Evolutionary conservation across 2,797 vertebrate genomes (phyloP).

Genomic region (Pseudomugil gertrudae): DNA sequence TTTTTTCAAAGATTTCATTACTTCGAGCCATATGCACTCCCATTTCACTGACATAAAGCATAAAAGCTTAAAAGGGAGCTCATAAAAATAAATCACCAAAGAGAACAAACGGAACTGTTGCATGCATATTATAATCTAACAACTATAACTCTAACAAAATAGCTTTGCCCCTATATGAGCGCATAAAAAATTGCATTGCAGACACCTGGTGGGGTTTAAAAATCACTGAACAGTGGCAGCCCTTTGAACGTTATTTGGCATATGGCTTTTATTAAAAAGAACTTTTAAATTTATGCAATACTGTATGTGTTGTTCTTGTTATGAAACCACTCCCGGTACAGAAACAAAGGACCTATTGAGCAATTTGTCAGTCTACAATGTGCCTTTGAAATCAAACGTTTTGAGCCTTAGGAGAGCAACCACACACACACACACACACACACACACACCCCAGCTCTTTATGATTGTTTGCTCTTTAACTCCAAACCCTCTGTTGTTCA

Average conservation of each 20-base stretch:
- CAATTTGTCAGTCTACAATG: not conserved
- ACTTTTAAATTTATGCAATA: not conserved
- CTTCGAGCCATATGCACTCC: not conserved
- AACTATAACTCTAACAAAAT: too few relatives aligned
- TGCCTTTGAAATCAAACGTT: conserved; percentile 13
- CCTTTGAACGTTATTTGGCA: conserved; percentile 1
- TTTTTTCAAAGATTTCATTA: not conserved
- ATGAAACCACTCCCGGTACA: not conserved
- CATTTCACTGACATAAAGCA: not conserved
- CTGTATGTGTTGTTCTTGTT: not conserved
- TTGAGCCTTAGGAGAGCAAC: conserved; percentile 11
- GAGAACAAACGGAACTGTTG: not conserved
- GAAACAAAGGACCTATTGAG: not conserved
- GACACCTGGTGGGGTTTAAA: not conserved
- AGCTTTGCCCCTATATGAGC: not conserved
- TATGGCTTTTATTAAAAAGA: conserved; percentile 1
- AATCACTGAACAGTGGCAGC: not conserved
- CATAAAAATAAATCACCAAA: not conserved
- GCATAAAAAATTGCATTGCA: not conserved
- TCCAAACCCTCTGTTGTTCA: conserved; percentile 43
- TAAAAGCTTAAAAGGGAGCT: not conserved
- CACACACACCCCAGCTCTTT: not conserved
- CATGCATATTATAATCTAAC: too few relatives aligned
- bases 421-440: too few relatives aligned
- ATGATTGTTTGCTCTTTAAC: conserved; percentile 52